Base-by-base conservation (phyloP, 2,797 vertebrate species). In the Tapera naevia region DNA sequence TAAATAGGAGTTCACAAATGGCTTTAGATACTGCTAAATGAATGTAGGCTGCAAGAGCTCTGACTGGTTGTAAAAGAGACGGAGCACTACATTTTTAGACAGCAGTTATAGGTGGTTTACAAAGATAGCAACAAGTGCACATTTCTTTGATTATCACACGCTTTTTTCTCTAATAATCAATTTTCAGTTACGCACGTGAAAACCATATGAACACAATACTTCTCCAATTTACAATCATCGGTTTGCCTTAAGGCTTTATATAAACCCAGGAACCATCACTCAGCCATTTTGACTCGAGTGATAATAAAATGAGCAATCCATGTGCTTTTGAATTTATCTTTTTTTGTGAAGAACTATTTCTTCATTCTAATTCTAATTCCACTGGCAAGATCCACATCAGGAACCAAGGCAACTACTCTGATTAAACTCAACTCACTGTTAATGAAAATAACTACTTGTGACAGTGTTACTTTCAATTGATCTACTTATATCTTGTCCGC, bases 181-280 rank as follows among this genome's bases (percentile, higher is more conserved):
- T 91, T 97, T 96, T 90, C 71, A 66, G 45, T 93, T 72, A 64
- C 5, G n/a, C 10, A 84, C 78, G 97, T 96, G 88, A 95, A 92
- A 93, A 80, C 69, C 39, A 85, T 39, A 17, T 89, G 57, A 93
- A 91, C 23, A 35, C 35, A 95, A 64, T 78, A 86, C 43, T 83
- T 72, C 85, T 25, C 4, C 79, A 83, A 82, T 76, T 80, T 72
- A 82, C 13, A 95, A 67, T 19, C 35, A 78, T 64, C 67, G 78
- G 46, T 70, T 95, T 88, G 80, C 57, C 57, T 95, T 90, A 89
- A 21, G 35, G 50, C 37, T 87, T 84, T 76, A 80, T 80, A 73
- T n/a, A 91, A 86, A 41, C 64, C 54, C 67, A 79, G 81, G n/a
- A 91, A 72, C 43, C 50, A 64, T 15, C n/a, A 80, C 25, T 65